These are phyloP conservation scores for Enoplosus armatus DNA, from an alignment of 2,797 vertebrate genomes.

Conservation along the genomic window DNA sequence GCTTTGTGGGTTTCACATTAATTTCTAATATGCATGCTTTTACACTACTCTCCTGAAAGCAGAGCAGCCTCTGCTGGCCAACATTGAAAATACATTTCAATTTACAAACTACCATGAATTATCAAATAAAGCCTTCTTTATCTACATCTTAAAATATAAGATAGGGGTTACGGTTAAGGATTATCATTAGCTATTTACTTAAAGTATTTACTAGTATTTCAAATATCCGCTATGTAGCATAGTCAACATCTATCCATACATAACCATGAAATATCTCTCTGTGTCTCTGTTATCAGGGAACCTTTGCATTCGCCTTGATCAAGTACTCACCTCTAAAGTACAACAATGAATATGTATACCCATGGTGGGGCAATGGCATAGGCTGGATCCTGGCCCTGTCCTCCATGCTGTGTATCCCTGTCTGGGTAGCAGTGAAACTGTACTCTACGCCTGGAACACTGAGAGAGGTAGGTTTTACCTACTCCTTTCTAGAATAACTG, in stretches of 20 bases:
- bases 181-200: background rate
- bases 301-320: constrained; percentile 95
- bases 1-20: constrained; percentile 80
- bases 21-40: background rate
- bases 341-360: constrained; percentile 96
- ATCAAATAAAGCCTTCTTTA: background rate
- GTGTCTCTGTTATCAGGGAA: constrained; percentile 85
- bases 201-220: background rate
- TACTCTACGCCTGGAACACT: constrained; percentile 89
- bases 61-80: constrained; percentile 66
- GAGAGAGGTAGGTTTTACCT: constrained; percentile 86
- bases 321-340: constrained; percentile 96
- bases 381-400: constrained; percentile 96
- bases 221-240: background rate
- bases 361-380: constrained; percentile 94
- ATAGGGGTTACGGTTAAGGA: background rate
- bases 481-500: background rate
- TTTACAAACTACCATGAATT: background rate
- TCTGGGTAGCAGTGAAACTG: constrained; percentile 89
- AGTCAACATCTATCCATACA: background rate
- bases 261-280: background rate
- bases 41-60: background rate
- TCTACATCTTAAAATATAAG: background rate
- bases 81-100: constrained; percentile 26
- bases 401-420: constrained; percentile 95